These are phyloP conservation scores for Platalea minor DNA, from an alignment of 2,797 vertebrate species.

Conservation along the genomic window DNA sequence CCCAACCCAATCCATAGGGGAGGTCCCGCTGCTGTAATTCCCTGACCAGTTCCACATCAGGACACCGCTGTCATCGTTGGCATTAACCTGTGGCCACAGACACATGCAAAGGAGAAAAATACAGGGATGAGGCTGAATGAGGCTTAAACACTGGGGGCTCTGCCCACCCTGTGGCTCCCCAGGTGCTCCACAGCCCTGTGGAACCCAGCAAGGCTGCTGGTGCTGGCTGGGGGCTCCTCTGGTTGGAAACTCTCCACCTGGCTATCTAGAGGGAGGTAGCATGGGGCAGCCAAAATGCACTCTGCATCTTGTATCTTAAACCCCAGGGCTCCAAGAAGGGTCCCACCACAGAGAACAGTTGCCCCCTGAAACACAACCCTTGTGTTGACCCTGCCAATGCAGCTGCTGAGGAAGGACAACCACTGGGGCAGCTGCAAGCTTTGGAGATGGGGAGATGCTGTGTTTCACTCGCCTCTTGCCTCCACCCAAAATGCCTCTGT, in stretches of 20 bases:
- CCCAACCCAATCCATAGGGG: constrained; percentile 63
- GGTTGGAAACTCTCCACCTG: neutral
- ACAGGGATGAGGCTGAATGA: neutral
- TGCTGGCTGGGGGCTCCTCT: neutral
- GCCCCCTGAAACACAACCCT: neutral
- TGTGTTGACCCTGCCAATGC: neutral
- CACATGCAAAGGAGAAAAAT: neutral
- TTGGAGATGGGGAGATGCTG: neutral
- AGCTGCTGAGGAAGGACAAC: neutral
- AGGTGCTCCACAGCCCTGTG: neutral
- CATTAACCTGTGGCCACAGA: constrained; percentile 59
- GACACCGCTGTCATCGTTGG: constrained; percentile 49
- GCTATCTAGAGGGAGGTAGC: neutral
- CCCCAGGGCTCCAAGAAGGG: neutral
- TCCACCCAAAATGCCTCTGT: neutral
- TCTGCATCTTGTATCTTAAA: neutral
- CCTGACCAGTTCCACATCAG: constrained; percentile 72
- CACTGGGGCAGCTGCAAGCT: neutral
- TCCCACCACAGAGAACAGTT: neutral
- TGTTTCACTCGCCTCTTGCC: neutral
- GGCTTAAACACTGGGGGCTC: neutral
- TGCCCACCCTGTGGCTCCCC: neutral
- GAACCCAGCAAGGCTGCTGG: neutral
- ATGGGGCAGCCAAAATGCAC: accelerated
- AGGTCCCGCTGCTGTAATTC: neutral